Conservation (phyloP, 2,113 vertebrate species). For the Aleadryas rufinucha region DNA sequence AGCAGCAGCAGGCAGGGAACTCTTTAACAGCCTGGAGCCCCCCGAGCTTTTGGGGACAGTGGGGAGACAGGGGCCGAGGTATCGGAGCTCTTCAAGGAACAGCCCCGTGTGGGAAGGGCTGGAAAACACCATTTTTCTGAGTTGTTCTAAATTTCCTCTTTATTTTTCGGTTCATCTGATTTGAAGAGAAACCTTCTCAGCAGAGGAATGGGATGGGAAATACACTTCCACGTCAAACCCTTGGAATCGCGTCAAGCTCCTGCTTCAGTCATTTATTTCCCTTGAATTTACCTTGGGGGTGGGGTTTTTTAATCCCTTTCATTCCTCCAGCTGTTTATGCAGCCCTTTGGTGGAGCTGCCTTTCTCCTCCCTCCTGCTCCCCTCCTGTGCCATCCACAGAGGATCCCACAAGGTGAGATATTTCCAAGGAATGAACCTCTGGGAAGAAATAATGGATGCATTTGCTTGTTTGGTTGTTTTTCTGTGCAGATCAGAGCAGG, state of each 20-base stretch:
- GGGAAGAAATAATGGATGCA: background rate
- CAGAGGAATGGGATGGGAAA: slow-evolving; percentile 21
- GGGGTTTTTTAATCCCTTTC: background rate
- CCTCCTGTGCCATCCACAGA: background rate
- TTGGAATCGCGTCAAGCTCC: background rate
- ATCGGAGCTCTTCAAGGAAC: background rate
- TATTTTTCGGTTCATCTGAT: slow-evolving; percentile 36
- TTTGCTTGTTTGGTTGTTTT: background rate
- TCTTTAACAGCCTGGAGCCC: background rate
- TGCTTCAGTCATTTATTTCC: slow-evolving; percentile 8
- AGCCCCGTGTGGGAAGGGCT: background rate
- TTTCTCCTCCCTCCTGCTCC: background rate
- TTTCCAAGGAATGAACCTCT: background rate
- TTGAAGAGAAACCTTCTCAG: background rate
- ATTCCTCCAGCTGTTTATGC: background rate
- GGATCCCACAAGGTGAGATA: background rate
- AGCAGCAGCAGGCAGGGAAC: background rate
- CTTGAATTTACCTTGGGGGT: background rate
- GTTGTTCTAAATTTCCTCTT: slow-evolving; percentile 52
- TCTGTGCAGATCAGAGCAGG: background rate
- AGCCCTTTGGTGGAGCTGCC: background rate
- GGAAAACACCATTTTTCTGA: background rate
- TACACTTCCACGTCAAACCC: background rate
- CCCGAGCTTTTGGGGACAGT: background rate
- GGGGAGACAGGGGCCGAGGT: background rate